Evolutionary conservation across 2,888 invertebrate species (phyloP).

Genomic region (Panopea generosa): DNA sequence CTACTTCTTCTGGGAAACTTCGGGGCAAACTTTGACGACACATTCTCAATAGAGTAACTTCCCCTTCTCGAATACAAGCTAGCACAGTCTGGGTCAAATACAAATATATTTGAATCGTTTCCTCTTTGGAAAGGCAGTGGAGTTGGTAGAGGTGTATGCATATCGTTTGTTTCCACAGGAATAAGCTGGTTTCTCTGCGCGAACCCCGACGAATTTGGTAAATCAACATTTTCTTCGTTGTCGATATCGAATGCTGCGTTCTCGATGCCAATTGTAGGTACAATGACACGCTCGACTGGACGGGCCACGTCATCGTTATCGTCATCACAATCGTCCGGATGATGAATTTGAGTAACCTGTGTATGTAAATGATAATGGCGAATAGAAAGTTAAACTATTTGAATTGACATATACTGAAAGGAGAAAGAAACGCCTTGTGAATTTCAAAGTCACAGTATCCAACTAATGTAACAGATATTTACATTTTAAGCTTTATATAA

Average conservation of each 20-base stretch:
- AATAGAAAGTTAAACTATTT: too few species aligned
- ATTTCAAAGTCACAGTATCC: too few species aligned
- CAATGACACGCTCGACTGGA: not conserved
- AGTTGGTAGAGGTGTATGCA: constrained; percentile 35
- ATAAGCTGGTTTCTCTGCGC: too few species aligned
- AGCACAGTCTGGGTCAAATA: constrained; percentile 48
- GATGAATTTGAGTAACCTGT: constrained; percentile 30
- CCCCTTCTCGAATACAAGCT: constrained; percentile 39
- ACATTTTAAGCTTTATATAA: too few species aligned
- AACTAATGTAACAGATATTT: too few species aligned
- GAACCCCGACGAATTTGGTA: not conserved
- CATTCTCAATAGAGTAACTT: constrained; percentile 31
- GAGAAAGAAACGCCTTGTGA: too few species aligned
- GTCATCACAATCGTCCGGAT: constrained; percentile 21
- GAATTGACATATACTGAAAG: too few species aligned
- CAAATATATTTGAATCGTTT: constrained; percentile 35
- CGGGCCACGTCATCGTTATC: constrained; percentile 10
- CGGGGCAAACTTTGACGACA: constrained; percentile 7
- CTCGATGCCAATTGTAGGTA: constrained; percentile 31
- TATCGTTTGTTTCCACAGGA: constrained; percentile 16
- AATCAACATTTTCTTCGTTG: not conserved
- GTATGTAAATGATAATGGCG: too few species aligned
- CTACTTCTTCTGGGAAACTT: constrained; percentile 31
- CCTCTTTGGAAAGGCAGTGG: constrained; percentile 19
- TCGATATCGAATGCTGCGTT: constrained; percentile 33